Base-by-base conservation (phyloP, 2,113 vertebrate genomes). In the Ivindomyrus marchei region DNA sequence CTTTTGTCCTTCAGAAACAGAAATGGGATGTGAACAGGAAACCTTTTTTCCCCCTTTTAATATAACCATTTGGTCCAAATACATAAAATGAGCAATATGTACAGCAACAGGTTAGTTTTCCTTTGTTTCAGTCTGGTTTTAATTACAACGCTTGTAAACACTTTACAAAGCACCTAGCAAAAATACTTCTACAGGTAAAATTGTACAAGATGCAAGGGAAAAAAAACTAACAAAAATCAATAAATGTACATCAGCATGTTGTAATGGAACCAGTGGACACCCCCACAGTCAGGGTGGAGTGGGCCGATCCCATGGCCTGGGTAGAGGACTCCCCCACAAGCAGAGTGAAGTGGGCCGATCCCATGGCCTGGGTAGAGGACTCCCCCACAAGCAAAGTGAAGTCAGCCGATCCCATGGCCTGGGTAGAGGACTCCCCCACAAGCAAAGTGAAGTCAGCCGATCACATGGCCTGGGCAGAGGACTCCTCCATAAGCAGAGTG, bases 1-100 rank as follows among this genome's bases (percentile, higher is more conserved):
- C 24, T 13, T 46, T 46, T 47, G 58, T n/a, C 4, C 39, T 47
- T 42, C 10, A 6, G n/a, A 88, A 46, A 88, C 85, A 74, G 62
- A 19, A 56, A 52, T 27, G 88, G 19, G 53, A 56, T 56, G 5
- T 56, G 53, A 56, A 21, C 52, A 53, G 17, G 5, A 21, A 15
- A 62, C 87, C 87, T 17, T 24, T 24, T 90, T 91, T 49, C 31
- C 92, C 92, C 90, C 88, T 90, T 85, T 90, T 93, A 86, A 87
- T 87, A 47, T 88, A 92, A 94, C 91, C 70, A 74, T 95, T 95
- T 96, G 94, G 95, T 95, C 95, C 93, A 91, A 90, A 91, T 92
- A 91, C 90, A 92, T 89, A 92, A 90, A 93, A 93, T 89, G 92
- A 90, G 90, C 89, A 89, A 46, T 91, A 91, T 91, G 83, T 92